Evolutionary conservation across 2,888 invertebrate genomes (phyloP), one percentile per base, ranked within the genome.

Genomic region (Aphidius colemani): DNA sequence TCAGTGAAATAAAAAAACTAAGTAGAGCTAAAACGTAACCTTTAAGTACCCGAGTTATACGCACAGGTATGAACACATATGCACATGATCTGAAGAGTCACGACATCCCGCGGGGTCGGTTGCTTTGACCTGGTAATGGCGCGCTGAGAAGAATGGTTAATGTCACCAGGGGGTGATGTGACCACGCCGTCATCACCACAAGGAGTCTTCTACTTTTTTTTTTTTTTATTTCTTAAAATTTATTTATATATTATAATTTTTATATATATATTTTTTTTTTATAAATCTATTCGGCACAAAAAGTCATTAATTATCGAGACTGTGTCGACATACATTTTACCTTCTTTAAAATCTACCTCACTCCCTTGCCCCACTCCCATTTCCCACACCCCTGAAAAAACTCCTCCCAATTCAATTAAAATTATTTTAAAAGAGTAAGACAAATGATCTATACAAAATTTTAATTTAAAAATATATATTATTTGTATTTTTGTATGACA

Each of bases 121-220:
- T 44, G 76, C 79, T 80, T 81, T 81, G 79, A 77, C 74, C 75
- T 53, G 76, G 74, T 81, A 81, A 81, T 81, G 73, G 79, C 77
- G 79, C 78, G 81, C 80, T 77, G 78, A 79, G 78, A 80, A 81
- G 81, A 80, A 81, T 81, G 79, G 78, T 77, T 80, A 78, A 77
- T 81, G 81, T 81, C 81, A 79, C 81, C 78, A 80, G 81, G 81
- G 81, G 81, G 81, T 72, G 76, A 76, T 70, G 66, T 67, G 69
- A 66, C 66, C 67, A 68, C 64, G 61, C 49, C 58, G 57, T 63
- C 63, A 60, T 67, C 69, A 67, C 70, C 68, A 53, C 67, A 60
- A 61, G 67, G 65, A 74, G 75, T 74, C 76, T 75, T 76, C 77
- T 74, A 74, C 73, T 73, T 74, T 75, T 70, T 65, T 64, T 62